These are phyloP conservation scores for Rapana venosa DNA, from an alignment of 2,888 invertebrate genomes.

Conservation along the genomic window DNA sequence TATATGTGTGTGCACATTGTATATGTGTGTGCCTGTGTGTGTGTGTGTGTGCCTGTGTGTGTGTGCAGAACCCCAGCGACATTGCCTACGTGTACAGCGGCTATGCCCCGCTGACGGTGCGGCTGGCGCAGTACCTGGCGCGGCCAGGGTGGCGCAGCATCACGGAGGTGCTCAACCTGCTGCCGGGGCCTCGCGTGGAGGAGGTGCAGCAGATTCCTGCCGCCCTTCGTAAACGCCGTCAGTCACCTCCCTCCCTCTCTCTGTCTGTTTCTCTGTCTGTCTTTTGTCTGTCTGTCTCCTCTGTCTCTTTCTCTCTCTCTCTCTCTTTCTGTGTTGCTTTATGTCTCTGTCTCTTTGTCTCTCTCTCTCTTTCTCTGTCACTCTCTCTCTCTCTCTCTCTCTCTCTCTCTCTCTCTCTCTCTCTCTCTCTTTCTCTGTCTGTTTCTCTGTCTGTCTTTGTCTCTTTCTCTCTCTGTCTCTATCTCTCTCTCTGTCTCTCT, in stretches of 20 bases:
- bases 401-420: too few species aligned
- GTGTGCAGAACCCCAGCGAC: conserved; percentile 86
- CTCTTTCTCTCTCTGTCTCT: too few species aligned
- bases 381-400: too few species aligned
- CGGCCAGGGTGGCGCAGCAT: conserved; percentile 83
- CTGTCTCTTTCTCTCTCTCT: too few species aligned
- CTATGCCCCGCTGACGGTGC: conserved; percentile 94
- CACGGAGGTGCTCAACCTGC: conserved; percentile 87
- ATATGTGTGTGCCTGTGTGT: background rate
- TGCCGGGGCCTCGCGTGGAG: conserved; percentile 86
- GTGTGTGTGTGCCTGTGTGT: background rate
- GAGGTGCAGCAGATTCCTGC: conserved; percentile 79
- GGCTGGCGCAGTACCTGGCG: conserved; percentile 82
- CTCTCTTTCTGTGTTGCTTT: too few species aligned
- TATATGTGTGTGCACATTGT: background rate
- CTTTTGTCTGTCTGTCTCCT: background rate
- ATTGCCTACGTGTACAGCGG: conserved; percentile 94
- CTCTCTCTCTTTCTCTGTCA: too few species aligned
- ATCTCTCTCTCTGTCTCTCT: too few species aligned
- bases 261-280: background rate
- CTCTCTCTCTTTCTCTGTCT: too few species aligned
- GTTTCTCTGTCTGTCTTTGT: too few species aligned
- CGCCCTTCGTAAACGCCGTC: conserved; percentile 78
- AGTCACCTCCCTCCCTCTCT: conserved; percentile 47
- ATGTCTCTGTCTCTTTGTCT: too few species aligned